phyloP scores from a whole-genome alignment of 2,888 invertebrate species.

The Nycteola revayana region DNA sequence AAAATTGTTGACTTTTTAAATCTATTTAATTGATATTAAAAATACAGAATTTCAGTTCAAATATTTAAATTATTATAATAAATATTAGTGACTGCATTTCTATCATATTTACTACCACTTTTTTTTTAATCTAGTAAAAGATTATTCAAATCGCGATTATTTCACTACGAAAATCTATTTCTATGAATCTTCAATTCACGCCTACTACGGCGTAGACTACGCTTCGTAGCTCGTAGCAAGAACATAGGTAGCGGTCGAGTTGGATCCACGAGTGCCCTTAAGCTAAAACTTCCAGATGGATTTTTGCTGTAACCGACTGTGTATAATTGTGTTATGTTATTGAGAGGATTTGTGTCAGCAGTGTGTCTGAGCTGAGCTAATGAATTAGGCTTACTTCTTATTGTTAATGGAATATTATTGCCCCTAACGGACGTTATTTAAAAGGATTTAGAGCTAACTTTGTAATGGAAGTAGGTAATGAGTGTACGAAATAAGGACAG shows the following conservation, averaged over 20 bases:
- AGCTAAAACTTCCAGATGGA: slow-evolving; percentile 78
- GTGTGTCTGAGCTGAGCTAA: slow-evolving; percentile 48
- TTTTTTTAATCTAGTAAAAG: too few species aligned
- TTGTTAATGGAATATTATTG: slow-evolving; percentile 36
- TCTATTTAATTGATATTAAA: too few species aligned
- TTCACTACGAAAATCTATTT: too few species aligned
- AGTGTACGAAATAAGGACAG: too few species aligned
- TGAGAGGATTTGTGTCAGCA: slow-evolving; percentile 62
- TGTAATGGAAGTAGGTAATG: background rate
- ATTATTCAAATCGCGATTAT: too few species aligned
- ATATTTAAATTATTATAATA: too few species aligned
- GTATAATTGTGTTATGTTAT: slow-evolving; percentile 64
- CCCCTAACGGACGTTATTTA: slow-evolving; percentile 35
- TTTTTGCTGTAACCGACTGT: slow-evolving; percentile 73
- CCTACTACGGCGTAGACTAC: slow-evolving; percentile 18
- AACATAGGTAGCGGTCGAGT: slow-evolving; percentile 47
- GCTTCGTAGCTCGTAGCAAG: slow-evolving; percentile 34
- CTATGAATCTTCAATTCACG: too few species aligned
- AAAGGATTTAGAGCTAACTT: slow-evolving; percentile 11
- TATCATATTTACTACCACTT: too few species aligned
- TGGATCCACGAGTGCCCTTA: slow-evolving; percentile 68
- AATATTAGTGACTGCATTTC: too few species aligned
- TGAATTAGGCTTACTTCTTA: slow-evolving; percentile 42
- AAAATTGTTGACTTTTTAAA: too few species aligned
- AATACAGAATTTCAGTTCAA: too few species aligned